phyloP scores from a whole-genome alignment of 2,113 vertebrate genomes.

The Equus przewalskii region DNA sequence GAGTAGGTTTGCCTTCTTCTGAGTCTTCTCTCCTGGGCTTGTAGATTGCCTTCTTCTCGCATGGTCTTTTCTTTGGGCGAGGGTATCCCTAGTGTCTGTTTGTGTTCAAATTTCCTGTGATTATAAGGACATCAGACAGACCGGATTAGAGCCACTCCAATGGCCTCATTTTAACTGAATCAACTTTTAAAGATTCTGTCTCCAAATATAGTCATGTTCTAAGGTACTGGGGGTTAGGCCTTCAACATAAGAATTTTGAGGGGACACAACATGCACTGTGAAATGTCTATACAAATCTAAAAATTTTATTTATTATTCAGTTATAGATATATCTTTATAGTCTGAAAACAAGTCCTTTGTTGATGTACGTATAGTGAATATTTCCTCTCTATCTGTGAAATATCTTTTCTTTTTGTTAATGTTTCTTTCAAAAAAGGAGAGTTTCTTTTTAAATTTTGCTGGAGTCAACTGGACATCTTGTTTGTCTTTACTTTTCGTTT shows the following conservation, averaged over 20 bases:
- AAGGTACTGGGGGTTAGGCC: too few relatives aligned
- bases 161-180: too few relatives aligned
- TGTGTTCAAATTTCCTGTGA: background rate
- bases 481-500: background rate
- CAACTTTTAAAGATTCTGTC: too few relatives aligned
- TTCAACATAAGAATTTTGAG: too few relatives aligned
- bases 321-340: background rate
- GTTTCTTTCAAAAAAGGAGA: background rate
- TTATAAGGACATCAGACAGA: too few relatives aligned
- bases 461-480: background rate
- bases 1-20: background rate
- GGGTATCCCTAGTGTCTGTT: background rate
- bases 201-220: too few relatives aligned
- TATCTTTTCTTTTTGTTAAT: background rate
- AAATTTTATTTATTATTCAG: background rate
- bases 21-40: background rate
- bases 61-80: background rate
- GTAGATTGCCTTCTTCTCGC: background rate
- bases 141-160: too few relatives aligned
- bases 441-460: background rate
- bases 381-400: background rate
- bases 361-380: background rate
- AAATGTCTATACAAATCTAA: background rate
- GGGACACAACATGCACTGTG: too few relatives aligned
- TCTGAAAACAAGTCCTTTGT: background rate